These are phyloP conservation scores for Pterocles gutturalis DNA, from an alignment of 2,113 vertebrate species.

Conservation along the genomic window DNA sequence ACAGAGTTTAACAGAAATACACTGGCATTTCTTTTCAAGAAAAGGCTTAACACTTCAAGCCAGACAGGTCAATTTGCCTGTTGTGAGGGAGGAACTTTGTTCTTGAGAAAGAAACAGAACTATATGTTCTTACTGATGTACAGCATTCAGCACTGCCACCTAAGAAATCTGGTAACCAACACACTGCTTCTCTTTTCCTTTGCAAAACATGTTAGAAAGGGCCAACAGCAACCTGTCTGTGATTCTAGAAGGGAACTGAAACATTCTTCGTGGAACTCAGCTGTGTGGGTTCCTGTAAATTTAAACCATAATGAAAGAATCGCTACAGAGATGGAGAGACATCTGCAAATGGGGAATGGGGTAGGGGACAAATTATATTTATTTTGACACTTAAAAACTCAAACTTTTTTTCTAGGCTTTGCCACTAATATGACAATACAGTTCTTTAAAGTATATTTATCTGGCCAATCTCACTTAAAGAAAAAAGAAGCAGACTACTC, in stretches of 20 bases:
- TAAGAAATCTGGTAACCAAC: background rate
- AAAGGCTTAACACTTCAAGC: background rate
- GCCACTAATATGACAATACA: background rate
- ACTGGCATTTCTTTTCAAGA: background rate
- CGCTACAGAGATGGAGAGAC: background rate
- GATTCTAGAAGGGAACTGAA: background rate
- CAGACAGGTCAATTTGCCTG: background rate
- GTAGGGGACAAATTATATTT: accelerated
- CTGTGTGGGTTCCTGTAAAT: background rate
- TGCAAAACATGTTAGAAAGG: accelerated
- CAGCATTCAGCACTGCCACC: background rate
- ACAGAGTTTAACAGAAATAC: background rate
- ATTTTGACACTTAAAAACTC: background rate
- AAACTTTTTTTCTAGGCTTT: background rate
- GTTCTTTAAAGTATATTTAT: background rate
- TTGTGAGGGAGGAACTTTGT: background rate
- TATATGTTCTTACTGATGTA: background rate
- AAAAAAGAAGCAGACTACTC: background rate
- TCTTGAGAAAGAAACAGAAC: background rate
- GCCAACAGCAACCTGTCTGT: background rate
- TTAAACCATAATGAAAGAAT: accelerated
- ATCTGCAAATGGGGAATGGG: background rate
- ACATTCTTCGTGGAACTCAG: background rate
- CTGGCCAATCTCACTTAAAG: background rate
- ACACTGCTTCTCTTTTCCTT: background rate